These are phyloP conservation scores for Salmo trutta DNA, from an alignment of 2,797 vertebrate genomes.

Conservation along the genomic window DNA sequence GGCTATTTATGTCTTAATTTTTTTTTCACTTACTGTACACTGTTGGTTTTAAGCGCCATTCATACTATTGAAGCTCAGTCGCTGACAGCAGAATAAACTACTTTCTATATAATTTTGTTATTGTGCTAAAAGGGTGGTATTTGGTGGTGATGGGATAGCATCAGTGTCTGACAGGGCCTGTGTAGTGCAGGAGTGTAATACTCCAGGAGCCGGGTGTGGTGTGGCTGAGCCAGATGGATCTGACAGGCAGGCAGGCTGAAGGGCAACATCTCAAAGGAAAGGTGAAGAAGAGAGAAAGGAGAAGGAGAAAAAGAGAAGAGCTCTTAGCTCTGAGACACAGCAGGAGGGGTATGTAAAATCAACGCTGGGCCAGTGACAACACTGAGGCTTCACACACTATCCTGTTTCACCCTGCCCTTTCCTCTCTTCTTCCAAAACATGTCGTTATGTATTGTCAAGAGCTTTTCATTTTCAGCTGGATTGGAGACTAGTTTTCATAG, in stretches of 20 bases:
- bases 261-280: constrained; percentile 30
- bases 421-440: neutral
- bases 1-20: neutral
- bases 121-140: constrained; percentile 13
- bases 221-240: constrained; percentile 50
- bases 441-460: neutral
- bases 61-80: neutral
- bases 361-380: constrained; percentile 50
- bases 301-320: neutral
- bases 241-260: constrained; percentile 49
- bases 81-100: constrained; percentile 7
- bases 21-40: no score
- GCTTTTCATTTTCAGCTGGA: neutral
- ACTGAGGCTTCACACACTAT: constrained; percentile 18
- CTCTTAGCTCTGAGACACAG: constrained; percentile 45
- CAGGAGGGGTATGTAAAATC: constrained; percentile 59
- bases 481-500: neutral
- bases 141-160: constrained; percentile 16
- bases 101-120: neutral
- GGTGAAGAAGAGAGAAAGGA: neutral
- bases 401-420: no score
- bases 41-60: no score
- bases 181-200: constrained; percentile 26
- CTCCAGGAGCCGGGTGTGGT: constrained; percentile 22
- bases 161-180: constrained; percentile 6